Conservation (phyloP, 2,888 invertebrate species). For the Carterocephalus palaemon region DNA sequence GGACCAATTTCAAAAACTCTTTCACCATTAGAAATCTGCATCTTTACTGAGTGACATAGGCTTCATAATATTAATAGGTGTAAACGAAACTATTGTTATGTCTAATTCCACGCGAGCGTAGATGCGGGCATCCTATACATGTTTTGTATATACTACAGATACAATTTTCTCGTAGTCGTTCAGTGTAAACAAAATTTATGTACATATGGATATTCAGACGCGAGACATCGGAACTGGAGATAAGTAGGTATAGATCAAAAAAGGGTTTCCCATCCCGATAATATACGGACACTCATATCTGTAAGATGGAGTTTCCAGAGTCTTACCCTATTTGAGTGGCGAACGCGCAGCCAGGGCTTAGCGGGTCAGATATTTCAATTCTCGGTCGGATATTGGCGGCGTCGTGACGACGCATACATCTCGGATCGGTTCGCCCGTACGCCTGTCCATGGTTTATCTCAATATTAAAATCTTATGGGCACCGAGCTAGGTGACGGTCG, state of each 20-base stretch:
- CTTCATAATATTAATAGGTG: too few relatives aligned
- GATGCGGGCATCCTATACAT: too few relatives aligned
- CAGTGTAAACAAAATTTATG: too few relatives aligned
- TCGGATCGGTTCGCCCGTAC: constrained; percentile 47
- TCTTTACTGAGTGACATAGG: too few relatives aligned
- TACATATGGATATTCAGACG: too few relatives aligned
- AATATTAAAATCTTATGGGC: constrained; percentile 67
- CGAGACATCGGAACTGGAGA: neutral
- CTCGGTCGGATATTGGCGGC: constrained; percentile 73
- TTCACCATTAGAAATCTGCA: too few relatives aligned
- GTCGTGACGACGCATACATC: constrained; percentile 75
- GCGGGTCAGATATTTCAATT: constrained; percentile 77
- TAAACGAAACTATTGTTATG: too few relatives aligned
- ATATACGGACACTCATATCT: constrained; percentile 23
- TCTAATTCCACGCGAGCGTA: too few relatives aligned
- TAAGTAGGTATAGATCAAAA: constrained; percentile 18
- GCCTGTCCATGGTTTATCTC: constrained; percentile 58
- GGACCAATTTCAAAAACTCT: too few relatives aligned
- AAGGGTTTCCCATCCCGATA: constrained; percentile 19
- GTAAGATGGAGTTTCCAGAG: constrained; percentile 15
- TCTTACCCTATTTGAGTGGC: constrained; percentile 27
- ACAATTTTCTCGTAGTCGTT: too few relatives aligned
- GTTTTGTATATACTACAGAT: too few relatives aligned
- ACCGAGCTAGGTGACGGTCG: constrained; percentile 49
- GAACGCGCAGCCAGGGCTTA: constrained; percentile 25